phyloP scores from a whole-genome alignment of 2,113 vertebrate species.

The Elgaria multicarinata region DNA sequence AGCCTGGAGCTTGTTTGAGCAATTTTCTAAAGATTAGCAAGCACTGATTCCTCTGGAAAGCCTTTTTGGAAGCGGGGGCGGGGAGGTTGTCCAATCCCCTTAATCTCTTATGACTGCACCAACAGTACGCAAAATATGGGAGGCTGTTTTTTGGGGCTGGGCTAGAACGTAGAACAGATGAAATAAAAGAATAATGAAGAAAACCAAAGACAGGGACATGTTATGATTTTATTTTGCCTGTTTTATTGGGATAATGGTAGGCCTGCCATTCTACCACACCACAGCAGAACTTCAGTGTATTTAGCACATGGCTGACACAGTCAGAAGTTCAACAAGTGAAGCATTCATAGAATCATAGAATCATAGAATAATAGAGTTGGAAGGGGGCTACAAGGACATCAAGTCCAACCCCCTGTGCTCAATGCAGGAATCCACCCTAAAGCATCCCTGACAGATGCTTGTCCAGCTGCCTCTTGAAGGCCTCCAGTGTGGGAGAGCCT shows the following conservation, averaged over 20 bases:
- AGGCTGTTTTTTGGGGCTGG: neutral
- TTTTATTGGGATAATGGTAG: neutral
- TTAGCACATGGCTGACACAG: no score
- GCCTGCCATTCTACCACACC: neutral
- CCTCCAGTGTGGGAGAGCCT: no score
- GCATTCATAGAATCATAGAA: neutral
- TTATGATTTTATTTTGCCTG: neutral
- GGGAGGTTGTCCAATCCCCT: slow-evolving; percentile 27
- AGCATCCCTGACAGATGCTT: no score
- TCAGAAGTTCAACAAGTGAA: neutral
- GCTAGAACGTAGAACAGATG: neutral
- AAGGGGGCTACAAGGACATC: no score
- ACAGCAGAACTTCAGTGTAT: neutral
- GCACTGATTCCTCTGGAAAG: slow-evolving; percentile 62
- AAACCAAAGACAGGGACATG: neutral
- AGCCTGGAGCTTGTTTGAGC: slow-evolving; percentile 55
- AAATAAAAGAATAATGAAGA: neutral
- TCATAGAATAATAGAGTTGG: no score
- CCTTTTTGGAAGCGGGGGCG: neutral
- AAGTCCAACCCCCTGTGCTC: no score
- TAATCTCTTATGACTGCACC: slow-evolving; percentile 29
- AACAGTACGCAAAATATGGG: neutral
- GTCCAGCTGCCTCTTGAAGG: no score
- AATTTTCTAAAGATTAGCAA: slow-evolving; percentile 65
- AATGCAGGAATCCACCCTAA: no score